These are phyloP conservation scores for Brachylomia viminalis DNA, from an alignment of 2,888 invertebrate genomes.

Conservation along the genomic window DNA sequence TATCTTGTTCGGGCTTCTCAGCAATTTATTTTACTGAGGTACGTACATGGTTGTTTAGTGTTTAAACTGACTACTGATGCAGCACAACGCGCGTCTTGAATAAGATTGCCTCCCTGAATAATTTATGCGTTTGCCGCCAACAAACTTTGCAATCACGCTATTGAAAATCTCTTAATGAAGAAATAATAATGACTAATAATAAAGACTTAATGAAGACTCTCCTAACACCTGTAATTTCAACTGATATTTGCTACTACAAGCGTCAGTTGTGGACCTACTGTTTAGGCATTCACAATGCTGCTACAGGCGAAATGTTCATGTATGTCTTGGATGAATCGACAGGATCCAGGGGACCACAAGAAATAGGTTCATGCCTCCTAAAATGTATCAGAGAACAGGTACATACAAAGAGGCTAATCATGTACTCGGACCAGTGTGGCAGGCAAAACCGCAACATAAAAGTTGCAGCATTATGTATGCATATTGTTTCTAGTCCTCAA, in stretches of 20 bases:
- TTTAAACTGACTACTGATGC: too few relatives aligned
- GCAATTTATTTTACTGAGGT: too few relatives aligned
- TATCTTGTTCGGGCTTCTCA: too few relatives aligned
- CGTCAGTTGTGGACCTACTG: slow-evolving; percentile 10
- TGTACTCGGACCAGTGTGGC: slow-evolving; percentile 61
- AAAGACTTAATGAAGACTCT: slow-evolving; percentile 16
- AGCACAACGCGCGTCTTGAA: too few relatives aligned
- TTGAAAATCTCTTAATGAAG: too few relatives aligned
- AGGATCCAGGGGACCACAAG: slow-evolving; percentile 10
- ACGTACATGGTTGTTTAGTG: too few relatives aligned
- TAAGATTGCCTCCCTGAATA: too few relatives aligned
- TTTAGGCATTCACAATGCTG: slow-evolving; percentile 6
- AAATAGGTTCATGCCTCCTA: slow-evolving; percentile 6
- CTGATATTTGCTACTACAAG: slow-evolving; percentile 2
- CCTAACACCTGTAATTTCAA: slow-evolving; percentile 7
- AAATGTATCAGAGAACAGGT: slow-evolving; percentile 3
- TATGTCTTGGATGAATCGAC: slow-evolving; percentile 4
- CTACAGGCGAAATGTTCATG: neutral
- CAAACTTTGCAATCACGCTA: too few relatives aligned
- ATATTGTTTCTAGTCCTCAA: too few relatives aligned
- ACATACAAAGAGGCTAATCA: slow-evolving; percentile 22
- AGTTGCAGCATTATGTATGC: too few relatives aligned
- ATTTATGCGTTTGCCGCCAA: too few relatives aligned
- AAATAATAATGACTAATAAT: too few relatives aligned
- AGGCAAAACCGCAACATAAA: slow-evolving; percentile 31